phyloP scores from a whole-genome alignment of 2,797 vertebrate species.

The Amphiprion clarkii region DNA sequence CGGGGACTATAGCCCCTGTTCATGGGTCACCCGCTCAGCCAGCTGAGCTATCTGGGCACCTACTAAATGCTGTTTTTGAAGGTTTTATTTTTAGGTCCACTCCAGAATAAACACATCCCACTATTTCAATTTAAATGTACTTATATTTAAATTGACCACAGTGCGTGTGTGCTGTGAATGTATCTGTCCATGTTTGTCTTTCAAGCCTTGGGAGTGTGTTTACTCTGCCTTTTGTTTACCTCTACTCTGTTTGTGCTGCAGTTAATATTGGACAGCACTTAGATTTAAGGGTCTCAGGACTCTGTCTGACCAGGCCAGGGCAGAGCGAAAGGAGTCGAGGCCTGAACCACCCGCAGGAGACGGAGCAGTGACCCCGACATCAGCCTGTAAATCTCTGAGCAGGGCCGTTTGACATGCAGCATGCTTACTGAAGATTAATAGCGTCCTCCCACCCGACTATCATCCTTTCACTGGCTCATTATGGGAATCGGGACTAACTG shows the following conservation, averaged over 20 bases:
- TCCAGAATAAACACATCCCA: not conserved
- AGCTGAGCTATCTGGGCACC: no score
- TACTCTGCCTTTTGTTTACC: constrained; percentile 86
- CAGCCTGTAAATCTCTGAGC: constrained; percentile 57
- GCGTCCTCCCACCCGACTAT: constrained; percentile 57
- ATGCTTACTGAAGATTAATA: constrained; percentile 70
- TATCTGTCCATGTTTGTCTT: constrained; percentile 67
- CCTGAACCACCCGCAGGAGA: constrained; percentile 37
- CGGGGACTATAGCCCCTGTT: no score
- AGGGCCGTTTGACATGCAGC: constrained; percentile 60
- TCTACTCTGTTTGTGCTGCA: constrained; percentile 83
- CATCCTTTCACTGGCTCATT: constrained; percentile 56
- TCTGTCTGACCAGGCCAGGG: constrained; percentile 49
- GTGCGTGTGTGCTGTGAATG: constrained; percentile 3
- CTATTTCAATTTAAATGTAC: not conserved
- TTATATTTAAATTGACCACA: constrained; percentile 8
- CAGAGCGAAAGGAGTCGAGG: constrained; percentile 49
- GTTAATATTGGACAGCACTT: constrained; percentile 87
- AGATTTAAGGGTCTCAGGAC: constrained; percentile 72
- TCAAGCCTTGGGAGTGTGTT: constrained; percentile 79
- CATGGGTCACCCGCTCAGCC: no score
- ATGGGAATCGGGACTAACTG: constrained; percentile 48
- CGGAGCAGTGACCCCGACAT: constrained; percentile 51
- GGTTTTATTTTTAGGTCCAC: no score
- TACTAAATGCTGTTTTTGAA: not conserved